Conservation (phyloP, 2,113 vertebrate species). For the Hippotragus niger region DNA sequence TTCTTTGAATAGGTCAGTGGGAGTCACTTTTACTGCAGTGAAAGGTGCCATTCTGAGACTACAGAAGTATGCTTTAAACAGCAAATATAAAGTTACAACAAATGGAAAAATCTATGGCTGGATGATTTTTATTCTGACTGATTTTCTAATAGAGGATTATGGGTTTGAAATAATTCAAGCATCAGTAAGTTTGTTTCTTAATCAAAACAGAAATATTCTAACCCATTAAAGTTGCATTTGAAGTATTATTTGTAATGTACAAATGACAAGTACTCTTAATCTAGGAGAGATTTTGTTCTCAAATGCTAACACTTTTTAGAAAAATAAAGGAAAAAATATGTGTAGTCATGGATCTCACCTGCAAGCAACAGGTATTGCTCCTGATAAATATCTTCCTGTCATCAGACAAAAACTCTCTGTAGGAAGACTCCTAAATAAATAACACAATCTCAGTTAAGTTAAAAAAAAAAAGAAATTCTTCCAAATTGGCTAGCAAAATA, state of each 20-base stretch:
- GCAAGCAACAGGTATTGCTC: neutral
- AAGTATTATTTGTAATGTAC: neutral
- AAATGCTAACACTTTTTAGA: neutral
- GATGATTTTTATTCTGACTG: neutral
- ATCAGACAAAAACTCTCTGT: neutral
- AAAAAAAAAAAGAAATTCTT: neutral
- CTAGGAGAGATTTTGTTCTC: neutral
- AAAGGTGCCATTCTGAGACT: neutral
- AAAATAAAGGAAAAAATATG: neutral
- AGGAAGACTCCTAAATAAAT: neutral
- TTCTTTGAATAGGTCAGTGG: neutral
- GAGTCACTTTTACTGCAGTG: neutral
- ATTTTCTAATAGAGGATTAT: neutral
- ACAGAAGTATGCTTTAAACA: neutral
- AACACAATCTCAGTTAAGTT: neutral
- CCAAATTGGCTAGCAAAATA: neutral
- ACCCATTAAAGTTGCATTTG: neutral
- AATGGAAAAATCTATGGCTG: neutral
- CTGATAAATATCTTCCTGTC: neutral
- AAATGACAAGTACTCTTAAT: neutral
- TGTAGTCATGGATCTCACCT: neutral
- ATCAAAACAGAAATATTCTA: neutral
- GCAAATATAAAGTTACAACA: neutral
- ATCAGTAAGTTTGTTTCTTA: neutral
- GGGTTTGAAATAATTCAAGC: neutral